Evolutionary conservation across 2,888 invertebrate genomes (phyloP), one percentile per base, ranked within the genome.

Genomic region (Meandrusa payeni): DNA sequence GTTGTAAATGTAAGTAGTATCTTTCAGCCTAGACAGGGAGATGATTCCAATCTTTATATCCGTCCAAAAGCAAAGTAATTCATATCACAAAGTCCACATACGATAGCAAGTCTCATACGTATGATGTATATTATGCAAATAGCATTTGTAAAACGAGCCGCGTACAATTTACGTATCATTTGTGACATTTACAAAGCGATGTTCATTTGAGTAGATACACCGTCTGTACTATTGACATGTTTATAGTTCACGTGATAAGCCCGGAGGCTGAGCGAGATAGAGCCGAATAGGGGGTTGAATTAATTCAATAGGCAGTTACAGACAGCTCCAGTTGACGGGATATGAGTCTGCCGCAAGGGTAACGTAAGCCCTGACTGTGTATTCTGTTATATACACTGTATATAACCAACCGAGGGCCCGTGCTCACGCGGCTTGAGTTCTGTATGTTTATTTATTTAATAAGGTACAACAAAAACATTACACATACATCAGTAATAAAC

Each of bases 181-280:
- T 29, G 5, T 28, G 41, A 34, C 19, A 19, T 27, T 13, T 15
- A 29, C 36, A 41, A 33, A 27, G 41, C 34, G 13, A 17, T 42
- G 41, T 23, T 42, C 36, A 36, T 36, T 29, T 32, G 31, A 26
- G 26, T 24, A 23, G 37, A 32, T 15, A 11, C 17, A 9, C 13
- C 26, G 24, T 36, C 13, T 29, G 24, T 19, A 37, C 17, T 31
- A 37, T 43, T 51, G 53, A 48, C 55, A 49, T 51, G 50, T 51
- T 51, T 52, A 52, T 53, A 45, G 47, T 46, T 48, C 48, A 54
- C 46, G 39, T 51, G 51, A 51, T 51, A 50, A 45, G 51, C 50
- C 55, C 46, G 43, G 51, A 50, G 55, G 53, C 51, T 37, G 20
- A n/a, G 15, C 13, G 37, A 27, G 37, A 43, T 29, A 36, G 29